Percentiles rank a stretch among this genome's conserved stretches.
These are phyloP conservation scores for Peucedramus taeniatus DNA, from an alignment of 2,113 vertebrate species.

Conservation along the genomic window DNA sequence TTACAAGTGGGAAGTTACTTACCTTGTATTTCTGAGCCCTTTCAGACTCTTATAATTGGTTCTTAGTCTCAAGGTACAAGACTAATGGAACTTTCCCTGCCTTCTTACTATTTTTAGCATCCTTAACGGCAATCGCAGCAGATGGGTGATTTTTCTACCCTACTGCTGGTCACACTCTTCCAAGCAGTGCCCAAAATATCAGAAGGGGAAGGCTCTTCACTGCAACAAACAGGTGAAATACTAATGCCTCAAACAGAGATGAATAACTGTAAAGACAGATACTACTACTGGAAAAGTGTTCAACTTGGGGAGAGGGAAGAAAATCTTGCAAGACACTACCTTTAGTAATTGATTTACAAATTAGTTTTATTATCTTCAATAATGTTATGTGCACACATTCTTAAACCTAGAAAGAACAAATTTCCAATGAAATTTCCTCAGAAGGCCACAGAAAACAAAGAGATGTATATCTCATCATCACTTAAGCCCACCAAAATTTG, in stretches of 20 bases:
- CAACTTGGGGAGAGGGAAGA: not conserved
- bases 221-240: not conserved
- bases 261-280: not conserved
- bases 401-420: not conserved
- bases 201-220: not conserved
- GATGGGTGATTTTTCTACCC: not conserved
- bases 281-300: not conserved
- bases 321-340: not conserved
- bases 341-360: not conserved
- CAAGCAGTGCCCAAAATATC: not conserved
- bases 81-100: not conserved
- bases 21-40: slow-evolving; percentile 16
- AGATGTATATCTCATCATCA: not conserved
- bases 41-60: not conserved
- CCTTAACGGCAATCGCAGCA: slow-evolving; percentile 43
- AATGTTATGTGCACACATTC: not conserved
- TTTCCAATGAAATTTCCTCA: not conserved
- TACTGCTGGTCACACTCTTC: not conserved
- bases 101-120: not conserved
- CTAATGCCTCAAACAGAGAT: not conserved
- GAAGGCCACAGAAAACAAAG: not conserved
- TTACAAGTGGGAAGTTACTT: not conserved
- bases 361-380: not conserved
- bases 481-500: not conserved
- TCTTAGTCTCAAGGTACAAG: not conserved